phyloP scores from a whole-genome alignment of 2,113 vertebrate genomes.

The Callipepla californica region DNA sequence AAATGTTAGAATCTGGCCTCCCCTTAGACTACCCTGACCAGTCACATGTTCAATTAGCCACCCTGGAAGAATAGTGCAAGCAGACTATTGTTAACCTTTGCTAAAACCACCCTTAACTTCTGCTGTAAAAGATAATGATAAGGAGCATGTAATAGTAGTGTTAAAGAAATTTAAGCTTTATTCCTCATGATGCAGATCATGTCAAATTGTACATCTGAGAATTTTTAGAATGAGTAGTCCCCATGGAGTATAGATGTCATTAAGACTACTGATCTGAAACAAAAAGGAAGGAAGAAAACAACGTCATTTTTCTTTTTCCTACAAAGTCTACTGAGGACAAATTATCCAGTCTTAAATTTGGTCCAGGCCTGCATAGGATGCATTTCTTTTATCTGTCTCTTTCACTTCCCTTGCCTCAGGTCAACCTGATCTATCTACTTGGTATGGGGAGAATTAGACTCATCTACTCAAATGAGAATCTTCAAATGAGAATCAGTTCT shows the following conservation, averaged over 20 bases:
- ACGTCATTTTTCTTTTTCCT: background rate
- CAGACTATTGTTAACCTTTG: background rate
- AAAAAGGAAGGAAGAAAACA: background rate
- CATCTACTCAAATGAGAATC: background rate
- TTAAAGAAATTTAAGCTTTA: background rate
- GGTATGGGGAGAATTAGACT: background rate
- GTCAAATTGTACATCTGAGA: background rate
- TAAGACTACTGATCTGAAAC: background rate
- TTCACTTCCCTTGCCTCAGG: background rate
- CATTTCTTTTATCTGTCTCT: background rate
- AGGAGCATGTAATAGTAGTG: background rate
- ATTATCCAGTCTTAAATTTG: background rate
- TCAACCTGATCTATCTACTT: background rate
- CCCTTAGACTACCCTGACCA: background rate
- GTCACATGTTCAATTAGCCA: background rate
- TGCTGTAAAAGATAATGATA: background rate
- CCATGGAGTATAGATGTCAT: background rate
- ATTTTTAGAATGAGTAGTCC: background rate
- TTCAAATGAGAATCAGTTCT: background rate
- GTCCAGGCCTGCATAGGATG: background rate
- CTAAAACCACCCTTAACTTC: background rate
- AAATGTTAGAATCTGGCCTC: background rate
- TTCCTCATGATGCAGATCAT: background rate
- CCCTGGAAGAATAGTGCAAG: fast-evolving
- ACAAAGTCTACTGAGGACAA: background rate